Evolutionary conservation across 1,140 invertebrate species (phyloP).

Genomic region (Bombus affinis): DNA sequence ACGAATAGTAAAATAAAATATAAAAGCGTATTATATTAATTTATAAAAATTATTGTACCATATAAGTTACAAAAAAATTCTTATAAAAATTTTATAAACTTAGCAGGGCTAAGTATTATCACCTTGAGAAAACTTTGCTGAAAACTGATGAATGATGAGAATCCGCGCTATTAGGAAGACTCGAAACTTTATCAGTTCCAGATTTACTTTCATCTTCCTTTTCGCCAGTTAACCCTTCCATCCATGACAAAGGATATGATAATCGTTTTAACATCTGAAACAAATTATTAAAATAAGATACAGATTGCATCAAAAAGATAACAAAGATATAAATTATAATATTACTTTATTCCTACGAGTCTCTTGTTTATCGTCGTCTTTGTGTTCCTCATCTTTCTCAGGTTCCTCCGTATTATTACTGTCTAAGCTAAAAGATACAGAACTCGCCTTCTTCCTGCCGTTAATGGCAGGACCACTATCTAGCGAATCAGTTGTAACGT

Average conservation of each 20-base stretch:
- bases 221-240: slow-evolving; percentile 92
- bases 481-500: slow-evolving; percentile 81
- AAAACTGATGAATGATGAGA: slow-evolving; percentile 90
- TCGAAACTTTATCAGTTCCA: slow-evolving; percentile 78
- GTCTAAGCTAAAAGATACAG: slow-evolving; percentile 89
- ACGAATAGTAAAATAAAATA: slow-evolving; percentile 51
- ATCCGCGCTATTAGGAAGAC: slow-evolving; percentile 86
- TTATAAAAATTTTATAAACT: slow-evolving; percentile 10
- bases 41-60: slow-evolving; percentile 38
- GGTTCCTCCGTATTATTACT: slow-evolving; percentile 82
- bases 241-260: slow-evolving; percentile 95
- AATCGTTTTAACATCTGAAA: slow-evolving; percentile 93
- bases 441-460: slow-evolving; percentile 87
- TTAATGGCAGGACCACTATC: slow-evolving; percentile 81
- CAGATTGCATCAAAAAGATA: background rate
- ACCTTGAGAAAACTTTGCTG: slow-evolving; percentile 95
- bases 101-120: slow-evolving; percentile 64
- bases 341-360: slow-evolving; percentile 83
- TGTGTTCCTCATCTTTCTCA: slow-evolving; percentile 78
- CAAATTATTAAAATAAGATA: slow-evolving; percentile 9
- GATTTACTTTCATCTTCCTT: slow-evolving; percentile 83
- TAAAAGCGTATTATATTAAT: slow-evolving; percentile 47
- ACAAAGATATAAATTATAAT: background rate
- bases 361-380: slow-evolving; percentile 83
- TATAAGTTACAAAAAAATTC: slow-evolving; percentile 18